phyloP scores from a whole-genome alignment of 1,140 invertebrate species.

The Zeugodacus cucurbitae region DNA sequence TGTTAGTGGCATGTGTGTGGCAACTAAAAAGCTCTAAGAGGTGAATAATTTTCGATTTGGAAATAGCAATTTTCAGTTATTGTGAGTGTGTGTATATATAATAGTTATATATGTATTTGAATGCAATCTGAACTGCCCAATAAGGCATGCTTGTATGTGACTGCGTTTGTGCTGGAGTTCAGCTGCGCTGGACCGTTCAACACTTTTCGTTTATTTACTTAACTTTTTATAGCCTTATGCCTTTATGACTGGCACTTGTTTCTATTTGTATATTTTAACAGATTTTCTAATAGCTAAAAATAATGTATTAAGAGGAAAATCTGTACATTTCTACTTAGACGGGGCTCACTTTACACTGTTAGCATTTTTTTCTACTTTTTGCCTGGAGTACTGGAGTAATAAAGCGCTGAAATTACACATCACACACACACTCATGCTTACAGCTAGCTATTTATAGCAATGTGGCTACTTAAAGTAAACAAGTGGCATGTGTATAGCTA shows the following conservation, averaged over 20 bases:
- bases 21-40: background rate
- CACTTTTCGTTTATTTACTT: background rate
- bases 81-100: background rate
- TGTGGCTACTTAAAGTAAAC: slow-evolving; percentile 16
- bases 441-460: background rate
- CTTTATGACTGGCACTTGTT: slow-evolving; percentile 21
- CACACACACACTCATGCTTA: background rate
- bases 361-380: background rate
- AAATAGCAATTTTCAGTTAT: background rate
- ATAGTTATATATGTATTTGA: background rate
- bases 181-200: background rate
- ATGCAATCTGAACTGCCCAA: background rate
- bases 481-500: background rate
- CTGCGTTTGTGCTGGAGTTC: background rate
- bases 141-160: background rate
- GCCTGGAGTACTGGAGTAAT: background rate
- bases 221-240: background rate
- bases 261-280: background rate
- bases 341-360: background rate
- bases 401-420: slow-evolving; percentile 3
- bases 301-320: background rate
- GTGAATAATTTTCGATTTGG: slow-evolving; percentile 6
- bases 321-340: background rate
- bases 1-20: background rate
- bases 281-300: background rate